These are phyloP conservation scores for Thunnus albacares DNA, from an alignment of 2,797 vertebrate species.

Conservation along the genomic window DNA sequence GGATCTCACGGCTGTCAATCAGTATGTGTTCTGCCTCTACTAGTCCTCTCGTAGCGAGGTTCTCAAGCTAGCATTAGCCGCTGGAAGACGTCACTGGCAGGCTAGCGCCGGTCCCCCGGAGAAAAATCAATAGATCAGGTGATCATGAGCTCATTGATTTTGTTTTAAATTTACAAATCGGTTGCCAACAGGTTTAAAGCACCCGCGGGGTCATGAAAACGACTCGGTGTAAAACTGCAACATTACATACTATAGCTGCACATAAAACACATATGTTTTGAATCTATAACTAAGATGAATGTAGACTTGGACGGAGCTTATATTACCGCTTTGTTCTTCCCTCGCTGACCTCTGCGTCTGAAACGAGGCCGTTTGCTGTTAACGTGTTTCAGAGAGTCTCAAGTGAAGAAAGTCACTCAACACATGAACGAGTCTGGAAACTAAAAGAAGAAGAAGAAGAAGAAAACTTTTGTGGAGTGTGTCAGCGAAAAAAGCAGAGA, in stretches of 20 bases:
- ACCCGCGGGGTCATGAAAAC: not conserved
- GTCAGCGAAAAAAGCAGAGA: too few relatives aligned
- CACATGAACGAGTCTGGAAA: not conserved
- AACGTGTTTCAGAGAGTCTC: not conserved
- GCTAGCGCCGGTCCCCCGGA: too few relatives aligned
- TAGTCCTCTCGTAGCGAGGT: too few relatives aligned
- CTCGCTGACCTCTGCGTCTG: not conserved
- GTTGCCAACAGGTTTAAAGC: not conserved
- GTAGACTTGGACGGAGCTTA: not conserved
- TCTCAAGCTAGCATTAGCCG: too few relatives aligned
- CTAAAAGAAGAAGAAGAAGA: not conserved
- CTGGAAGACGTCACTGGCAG: too few relatives aligned
- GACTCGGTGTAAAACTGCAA: not conserved
- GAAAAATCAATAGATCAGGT: too few relatives aligned
- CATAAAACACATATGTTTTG: too few relatives aligned
- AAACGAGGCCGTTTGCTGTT: not conserved
- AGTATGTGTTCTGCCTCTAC: too few relatives aligned
- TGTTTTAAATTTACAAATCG: not conserved
- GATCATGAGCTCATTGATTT: not conserved
- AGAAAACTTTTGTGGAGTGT: too few relatives aligned
- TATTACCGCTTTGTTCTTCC: not conserved
- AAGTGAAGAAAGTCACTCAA: too few relatives aligned
- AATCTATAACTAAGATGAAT: not conserved
- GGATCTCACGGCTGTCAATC: too few relatives aligned
- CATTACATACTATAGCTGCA: not conserved